Conservation (phyloP, 2,888 invertebrate species). For the Lycia hirtaria region DNA sequence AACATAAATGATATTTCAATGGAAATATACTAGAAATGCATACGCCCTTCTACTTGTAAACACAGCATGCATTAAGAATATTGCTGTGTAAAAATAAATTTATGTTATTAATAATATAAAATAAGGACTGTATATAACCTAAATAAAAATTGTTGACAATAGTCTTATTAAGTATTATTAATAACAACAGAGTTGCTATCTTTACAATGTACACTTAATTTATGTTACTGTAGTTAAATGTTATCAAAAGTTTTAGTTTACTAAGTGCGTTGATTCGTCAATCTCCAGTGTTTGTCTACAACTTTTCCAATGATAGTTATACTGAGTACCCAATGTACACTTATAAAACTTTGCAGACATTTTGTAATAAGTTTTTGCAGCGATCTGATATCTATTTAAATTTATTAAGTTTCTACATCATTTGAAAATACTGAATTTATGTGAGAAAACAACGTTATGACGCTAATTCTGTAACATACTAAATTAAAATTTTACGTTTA, state of each 20-base stretch:
- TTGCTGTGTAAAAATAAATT: too few species aligned
- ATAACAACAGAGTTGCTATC: too few species aligned
- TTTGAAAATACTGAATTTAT: neutral
- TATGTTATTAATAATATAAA: too few species aligned
- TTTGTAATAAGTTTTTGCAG: constrained; percentile 13
- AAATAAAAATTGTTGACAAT: too few species aligned
- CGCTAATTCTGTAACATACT: too few species aligned
- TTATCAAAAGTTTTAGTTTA: constrained; percentile 13
- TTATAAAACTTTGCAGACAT: constrained; percentile 32
- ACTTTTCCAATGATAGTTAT: constrained; percentile 21
- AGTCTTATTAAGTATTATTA: constrained; percentile 5
- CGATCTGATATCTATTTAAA: neutral
- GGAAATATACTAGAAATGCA: too few species aligned
- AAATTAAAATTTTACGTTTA: too few species aligned
- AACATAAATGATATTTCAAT: too few species aligned
- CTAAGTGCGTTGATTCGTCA: constrained; percentile 15
- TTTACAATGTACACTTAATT: constrained; percentile 15
- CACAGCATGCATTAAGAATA: too few species aligned
- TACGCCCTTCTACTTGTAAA: too few species aligned
- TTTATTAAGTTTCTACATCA: neutral
- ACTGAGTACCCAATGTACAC: constrained; percentile 19
- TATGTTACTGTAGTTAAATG: constrained; percentile 6
- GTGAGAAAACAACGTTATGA: neutral
- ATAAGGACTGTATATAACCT: too few species aligned
- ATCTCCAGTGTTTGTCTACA: constrained; percentile 15